Base-by-base conservation (phyloP, 2,888 invertebrate species). In the Chydorus sphaericus region DNA sequence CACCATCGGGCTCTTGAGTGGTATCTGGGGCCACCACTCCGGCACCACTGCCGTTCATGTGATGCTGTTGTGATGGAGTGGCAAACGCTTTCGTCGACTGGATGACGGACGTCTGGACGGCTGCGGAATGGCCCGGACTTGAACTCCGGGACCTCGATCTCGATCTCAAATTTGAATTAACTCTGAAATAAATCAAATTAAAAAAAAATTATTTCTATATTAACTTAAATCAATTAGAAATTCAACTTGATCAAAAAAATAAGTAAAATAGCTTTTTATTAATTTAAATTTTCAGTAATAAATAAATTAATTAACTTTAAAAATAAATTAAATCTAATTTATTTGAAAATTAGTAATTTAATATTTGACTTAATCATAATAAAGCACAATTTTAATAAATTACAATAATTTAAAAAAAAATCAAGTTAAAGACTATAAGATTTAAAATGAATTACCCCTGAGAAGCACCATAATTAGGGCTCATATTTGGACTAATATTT, bases 41-140 rank as follows among this genome's bases (percentile, higher is more conserved):
- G 10, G 33, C 52, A 16, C 18, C 55, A 6, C 37, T 26, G 10
- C 51, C 56, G 28, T 49, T 38, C 14, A 33, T 16, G 26, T 51
- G 55, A 44, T 31, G 57, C 20, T 23, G 57, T 31, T 48, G 54
- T n/a, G n/a, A n/a, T 18, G 6, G 58, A 50, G 16, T 16, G 33
- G 36, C 33, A 58, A 68, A 70, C 60, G 67, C 73, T 68, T 78
- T 77, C 59, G 87, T 85, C 69, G 86, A 87, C 69, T 86, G 82
- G 68, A 87, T 87, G 56, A 88, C 88, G 62, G 87, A 86, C 48
- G 85, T 83, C 70, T 81, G 82, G 49, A 55, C 49, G 8, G 55
- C 29, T 26, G n/a, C n/a, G n/a, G 53, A 53, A 23, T 39, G 48
- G 31, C 55, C 55, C 6, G 55, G 55, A 33, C 55, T 55, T 11